Conservation (phyloP, 2,888 invertebrate genomes). For the Troglohyphantes excavatus region DNA sequence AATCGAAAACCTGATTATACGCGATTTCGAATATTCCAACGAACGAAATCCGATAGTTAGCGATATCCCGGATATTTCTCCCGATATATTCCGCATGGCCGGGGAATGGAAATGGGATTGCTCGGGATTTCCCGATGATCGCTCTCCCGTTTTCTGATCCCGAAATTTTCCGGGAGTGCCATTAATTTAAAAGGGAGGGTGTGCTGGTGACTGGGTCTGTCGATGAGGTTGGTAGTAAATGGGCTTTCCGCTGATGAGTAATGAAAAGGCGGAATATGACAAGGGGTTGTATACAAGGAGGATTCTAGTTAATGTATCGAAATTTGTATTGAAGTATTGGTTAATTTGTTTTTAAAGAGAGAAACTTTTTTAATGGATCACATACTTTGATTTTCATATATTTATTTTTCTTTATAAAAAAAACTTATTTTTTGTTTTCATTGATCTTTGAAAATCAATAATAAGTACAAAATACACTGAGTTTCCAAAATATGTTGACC, state of each 20-base stretch:
- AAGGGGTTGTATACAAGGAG: not conserved
- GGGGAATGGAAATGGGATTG: conserved; percentile 44
- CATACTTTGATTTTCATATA: no score
- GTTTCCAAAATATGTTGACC: no score
- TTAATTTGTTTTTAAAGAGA: no score
- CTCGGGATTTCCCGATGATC: conserved; percentile 55
- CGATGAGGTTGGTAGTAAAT: conserved; percentile 42
- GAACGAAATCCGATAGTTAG: not conserved
- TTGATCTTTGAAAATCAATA: no score
- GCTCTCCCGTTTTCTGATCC: conserved; percentile 19
- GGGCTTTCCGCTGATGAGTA: conserved; percentile 23
- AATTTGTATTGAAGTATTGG: not conserved
- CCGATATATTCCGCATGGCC: conserved; percentile 14
- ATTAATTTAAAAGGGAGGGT: conserved; percentile 53
- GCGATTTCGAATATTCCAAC: conserved; percentile 31
- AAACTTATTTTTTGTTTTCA: no score
- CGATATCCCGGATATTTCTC: conserved; percentile 9
- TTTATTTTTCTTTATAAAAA: no score
- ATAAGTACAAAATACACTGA: no score
- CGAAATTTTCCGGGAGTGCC: conserved; percentile 3
- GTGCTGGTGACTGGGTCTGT: conserved; percentile 17
- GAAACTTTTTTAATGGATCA: no score
- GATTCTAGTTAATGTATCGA: conserved; percentile 5
- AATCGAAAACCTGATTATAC: conserved; percentile 53
- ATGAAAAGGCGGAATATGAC: conserved; percentile 16